Evolutionary conservation across 1,140 invertebrate genomes (phyloP).

Genomic region (Proctacanthus coquilletti): DNA sequence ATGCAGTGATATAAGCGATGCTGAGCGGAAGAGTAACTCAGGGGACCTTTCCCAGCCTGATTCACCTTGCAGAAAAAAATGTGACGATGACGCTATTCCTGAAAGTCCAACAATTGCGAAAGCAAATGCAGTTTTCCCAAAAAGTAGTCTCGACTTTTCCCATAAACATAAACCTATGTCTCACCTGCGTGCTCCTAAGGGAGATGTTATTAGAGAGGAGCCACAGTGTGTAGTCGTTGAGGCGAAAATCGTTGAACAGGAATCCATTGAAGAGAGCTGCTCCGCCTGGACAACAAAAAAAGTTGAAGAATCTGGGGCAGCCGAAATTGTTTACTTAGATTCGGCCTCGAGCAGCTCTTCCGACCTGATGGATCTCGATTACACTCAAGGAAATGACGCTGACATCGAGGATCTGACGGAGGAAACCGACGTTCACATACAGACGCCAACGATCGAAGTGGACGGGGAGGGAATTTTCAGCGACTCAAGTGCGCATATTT

Average conservation of each 20-base stretch:
- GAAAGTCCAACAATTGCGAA: slow-evolving; percentile 5
- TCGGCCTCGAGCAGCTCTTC: slow-evolving; percentile 26
- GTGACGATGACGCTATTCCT: not conserved
- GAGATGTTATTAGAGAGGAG: slow-evolving; percentile 16
- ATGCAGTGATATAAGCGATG: slow-evolving; percentile 34
- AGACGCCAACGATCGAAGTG: slow-evolving; percentile 17
- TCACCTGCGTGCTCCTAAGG: not conserved
- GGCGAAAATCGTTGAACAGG: slow-evolving; percentile 19
- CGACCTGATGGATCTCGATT: slow-evolving; percentile 13
- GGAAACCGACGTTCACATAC: slow-evolving; percentile 8
- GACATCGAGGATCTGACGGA: not conserved
- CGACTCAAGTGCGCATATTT: no score
- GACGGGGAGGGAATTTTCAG: slow-evolving; percentile 17
- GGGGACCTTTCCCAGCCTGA: no score
- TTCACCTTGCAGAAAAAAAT: no score
- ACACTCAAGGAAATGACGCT: not conserved
- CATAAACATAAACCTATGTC: slow-evolving; percentile 7
- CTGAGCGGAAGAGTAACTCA: slow-evolving; percentile 14
- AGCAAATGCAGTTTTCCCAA: slow-evolving; percentile 18
- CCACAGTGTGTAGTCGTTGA: slow-evolving; percentile 17
- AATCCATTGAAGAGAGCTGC: slow-evolving; percentile 17
- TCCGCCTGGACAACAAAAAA: slow-evolving; percentile 15
- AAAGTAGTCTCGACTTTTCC: slow-evolving; percentile 21
- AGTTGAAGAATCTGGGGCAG: slow-evolving; percentile 18
- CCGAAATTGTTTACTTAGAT: slow-evolving; percentile 23